Percentiles rank a stretch among this genome's conserved stretches.
Evolutionary conservation across 1,140 invertebrate species (phyloP).

Genomic region (Zaprionus inermis): DNA sequence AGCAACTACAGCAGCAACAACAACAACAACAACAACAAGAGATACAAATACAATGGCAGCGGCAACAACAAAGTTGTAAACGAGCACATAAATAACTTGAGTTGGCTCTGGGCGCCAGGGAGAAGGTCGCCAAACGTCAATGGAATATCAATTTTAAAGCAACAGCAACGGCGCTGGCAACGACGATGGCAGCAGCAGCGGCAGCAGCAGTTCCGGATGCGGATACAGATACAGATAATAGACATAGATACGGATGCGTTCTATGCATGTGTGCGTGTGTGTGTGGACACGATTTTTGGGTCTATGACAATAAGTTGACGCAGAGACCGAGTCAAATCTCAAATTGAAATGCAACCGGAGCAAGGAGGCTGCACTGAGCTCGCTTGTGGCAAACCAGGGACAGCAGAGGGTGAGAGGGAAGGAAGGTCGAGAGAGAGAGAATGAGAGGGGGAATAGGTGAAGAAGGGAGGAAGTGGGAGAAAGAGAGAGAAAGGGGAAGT

Average conservation of each 20-base stretch:
- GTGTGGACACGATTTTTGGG: constrained; percentile 42
- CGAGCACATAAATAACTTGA: constrained; percentile 78
- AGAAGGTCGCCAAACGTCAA: constrained; percentile 72
- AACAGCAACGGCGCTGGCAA: constrained; percentile 1
- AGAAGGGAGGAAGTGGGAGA: no score
- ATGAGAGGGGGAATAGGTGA: not conserved
- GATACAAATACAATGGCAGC: constrained; percentile 4
- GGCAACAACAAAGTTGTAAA: constrained; percentile 69
- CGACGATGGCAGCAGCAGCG: not conserved
- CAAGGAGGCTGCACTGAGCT: not conserved
- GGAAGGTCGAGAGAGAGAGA: not conserved
- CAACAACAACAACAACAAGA: constrained; percentile 12
- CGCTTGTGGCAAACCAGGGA: not conserved
- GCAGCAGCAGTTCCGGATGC: constrained; percentile 22
- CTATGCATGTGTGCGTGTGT: constrained; percentile 4
- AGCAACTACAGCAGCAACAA: constrained; percentile 19
- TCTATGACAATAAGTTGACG: constrained; percentile 68
- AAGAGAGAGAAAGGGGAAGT: not conserved
- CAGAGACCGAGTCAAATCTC: constrained; percentile 55
- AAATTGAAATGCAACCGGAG: constrained; percentile 63
- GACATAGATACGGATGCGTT: constrained; percentile 45
- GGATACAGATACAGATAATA: constrained; percentile 62
- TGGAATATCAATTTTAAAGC: constrained; percentile 80
- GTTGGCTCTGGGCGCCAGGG: constrained; percentile 30
- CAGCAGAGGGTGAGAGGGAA: not conserved